Evolutionary conservation across 2,797 vertebrate genomes (phyloP).

Genomic region (Acanthopagrus latus): DNA sequence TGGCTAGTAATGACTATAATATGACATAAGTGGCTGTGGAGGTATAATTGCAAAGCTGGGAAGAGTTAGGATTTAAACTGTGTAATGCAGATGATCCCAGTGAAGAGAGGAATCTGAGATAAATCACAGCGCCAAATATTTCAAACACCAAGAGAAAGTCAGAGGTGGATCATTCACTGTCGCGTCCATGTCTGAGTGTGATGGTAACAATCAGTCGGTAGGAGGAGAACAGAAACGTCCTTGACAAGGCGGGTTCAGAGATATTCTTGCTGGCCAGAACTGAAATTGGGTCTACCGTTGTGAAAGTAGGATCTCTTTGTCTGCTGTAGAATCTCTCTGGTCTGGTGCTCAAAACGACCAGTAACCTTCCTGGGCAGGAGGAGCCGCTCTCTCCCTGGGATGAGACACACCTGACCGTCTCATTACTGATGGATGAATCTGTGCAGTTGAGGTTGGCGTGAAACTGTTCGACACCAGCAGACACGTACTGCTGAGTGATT

Average conservation of each 20-base stretch:
- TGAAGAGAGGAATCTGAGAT: background rate
- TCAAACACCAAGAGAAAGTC: background rate
- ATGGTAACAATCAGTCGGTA: slow-evolving; percentile 32
- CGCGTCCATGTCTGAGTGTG: background rate
- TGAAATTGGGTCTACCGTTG: slow-evolving; percentile 8
- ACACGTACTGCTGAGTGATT: background rate
- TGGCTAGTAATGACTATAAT: background rate
- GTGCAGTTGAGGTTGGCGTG: background rate
- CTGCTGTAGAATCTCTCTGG: background rate
- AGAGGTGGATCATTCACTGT: background rate
- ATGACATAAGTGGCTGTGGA: background rate
- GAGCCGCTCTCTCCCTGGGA: background rate
- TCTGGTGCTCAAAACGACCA: background rate
- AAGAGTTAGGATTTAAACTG: slow-evolving; percentile 4
- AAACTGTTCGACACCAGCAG: background rate
- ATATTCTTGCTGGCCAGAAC: slow-evolving; percentile 10
- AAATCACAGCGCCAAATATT: background rate
- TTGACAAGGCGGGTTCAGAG: slow-evolving; percentile 3
- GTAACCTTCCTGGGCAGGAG: background rate
- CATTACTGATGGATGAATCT: background rate
- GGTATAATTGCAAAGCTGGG: background rate
- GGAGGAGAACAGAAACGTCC: slow-evolving; percentile 11
- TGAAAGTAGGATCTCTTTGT: slow-evolving; percentile 2
- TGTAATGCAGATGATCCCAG: background rate
- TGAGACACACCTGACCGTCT: background rate